Evolutionary conservation across 92 coral and sea anemone species (phyloP), one percentile per base, ranked within the genome.

Genomic region (Blastomussa wellsi): DNA sequence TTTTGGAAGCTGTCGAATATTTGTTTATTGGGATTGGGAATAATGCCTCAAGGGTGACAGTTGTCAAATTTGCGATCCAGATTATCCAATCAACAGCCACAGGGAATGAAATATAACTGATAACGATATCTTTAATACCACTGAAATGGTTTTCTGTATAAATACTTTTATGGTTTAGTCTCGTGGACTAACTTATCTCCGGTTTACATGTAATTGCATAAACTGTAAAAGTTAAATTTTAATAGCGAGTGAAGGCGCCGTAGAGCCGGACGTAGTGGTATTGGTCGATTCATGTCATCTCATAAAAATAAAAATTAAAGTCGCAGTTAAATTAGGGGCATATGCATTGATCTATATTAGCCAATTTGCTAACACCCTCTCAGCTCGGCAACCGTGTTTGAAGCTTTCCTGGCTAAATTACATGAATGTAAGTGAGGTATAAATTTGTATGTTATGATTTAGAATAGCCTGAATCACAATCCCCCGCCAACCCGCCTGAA

Each of bases 81-180:
- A 81, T 81, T 68, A 69, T 47, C 65, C 57, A 38, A 69, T 81
- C 69, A 33, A 35, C 14, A 7, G 24, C 76, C 85, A 35, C 77
- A 49, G 6, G 16, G 44, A 55, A 26, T 38, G 36, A 74, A 22
- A 70, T 44, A 39, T 79, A 81, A 47, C 24, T 69, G 28, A 49
- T 26, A 28, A 69, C 76, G 5, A 68, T 81, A 48, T 33, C 76
- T 16, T 33, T 70, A 5, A 57, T 28, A 9, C 68, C 24, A 4
- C 9, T 16, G 19, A 31, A 68, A 7, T 62, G 68, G 70, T 20
- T 35, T 69, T 67, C 4, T 17, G 29, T 5, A n/a, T 69, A 69
- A 35, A 33, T 37, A 33, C 42, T 60, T 60, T 60, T n/a, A 62
- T 26, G 35, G 11, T 29, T 29, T 62, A 9, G 68, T 62, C 13